Evolutionary conservation across 2,797 vertebrate genomes (phyloP).

Genomic region (Capromys pilorides): DNA sequence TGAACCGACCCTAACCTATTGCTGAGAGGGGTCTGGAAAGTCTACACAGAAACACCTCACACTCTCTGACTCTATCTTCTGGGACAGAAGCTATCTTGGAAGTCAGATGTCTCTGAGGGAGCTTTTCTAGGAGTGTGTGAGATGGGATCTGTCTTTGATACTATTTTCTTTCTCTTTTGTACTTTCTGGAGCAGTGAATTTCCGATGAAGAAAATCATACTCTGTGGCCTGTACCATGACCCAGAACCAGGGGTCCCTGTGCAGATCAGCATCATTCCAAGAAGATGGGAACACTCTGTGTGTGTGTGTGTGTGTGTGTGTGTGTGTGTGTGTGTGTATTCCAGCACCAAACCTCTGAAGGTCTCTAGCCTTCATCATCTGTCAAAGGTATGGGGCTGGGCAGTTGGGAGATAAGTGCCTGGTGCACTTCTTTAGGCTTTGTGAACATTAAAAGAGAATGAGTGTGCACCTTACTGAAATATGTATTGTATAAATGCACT

Average conservation of each 20-base stretch:
- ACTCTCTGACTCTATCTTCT: neutral
- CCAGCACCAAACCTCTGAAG: neutral
- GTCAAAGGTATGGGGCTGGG: neutral
- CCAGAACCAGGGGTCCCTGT: neutral
- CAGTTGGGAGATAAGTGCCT: neutral
- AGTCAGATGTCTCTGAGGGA: neutral
- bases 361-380: neutral
- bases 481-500: neutral
- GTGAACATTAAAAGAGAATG: neutral
- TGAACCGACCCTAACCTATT: neutral
- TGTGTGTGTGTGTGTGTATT: neutral
- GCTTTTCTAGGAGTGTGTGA: neutral
- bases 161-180: neutral
- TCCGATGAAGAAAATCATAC: neutral
- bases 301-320: neutral
- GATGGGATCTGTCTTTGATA: rapidly evolving
- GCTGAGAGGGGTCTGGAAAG: neutral
- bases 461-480: neutral
- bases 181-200: neutral
- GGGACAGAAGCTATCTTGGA: neutral
- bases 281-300: neutral
- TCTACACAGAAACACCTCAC: neutral
- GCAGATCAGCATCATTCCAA: neutral
- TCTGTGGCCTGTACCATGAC: neutral
- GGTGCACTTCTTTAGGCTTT: neutral